Evolutionary conservation across 2,888 invertebrate species (phyloP), one percentile per base, ranked within the genome.

Genomic region (Omphaloscelis lunosa): DNA sequence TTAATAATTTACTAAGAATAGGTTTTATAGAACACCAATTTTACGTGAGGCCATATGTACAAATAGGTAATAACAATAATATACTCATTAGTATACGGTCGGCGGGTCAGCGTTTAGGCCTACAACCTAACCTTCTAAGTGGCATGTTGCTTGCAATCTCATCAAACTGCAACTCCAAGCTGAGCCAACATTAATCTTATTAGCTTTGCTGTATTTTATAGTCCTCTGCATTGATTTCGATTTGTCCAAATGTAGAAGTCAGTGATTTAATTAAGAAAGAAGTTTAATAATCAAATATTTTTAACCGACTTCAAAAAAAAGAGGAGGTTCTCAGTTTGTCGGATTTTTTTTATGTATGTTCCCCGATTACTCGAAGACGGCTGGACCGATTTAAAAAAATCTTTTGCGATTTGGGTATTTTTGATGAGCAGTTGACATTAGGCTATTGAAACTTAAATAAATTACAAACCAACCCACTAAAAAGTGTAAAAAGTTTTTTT

Each of bases 71-170:
- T 20, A 1, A 15, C 72, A 63, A 23, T 1, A 29, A 20, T 63
- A 45, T 39, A 11, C 15, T 27, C n/a, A 5, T 27, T 4, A 48
- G 29, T 15, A 20, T 17, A 3, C n/a, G n/a, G 29, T 56, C 79
- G 66, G 41, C 83, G 41, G 56, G n/a, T 34, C 66, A 58, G 45
- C 63, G 45, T 67, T 70, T 83, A 80, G 83, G 80, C 83, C 80
- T 80, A 70, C 23, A 29, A 56, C 12, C 48, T 45, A 17, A 29
- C 20, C 12, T 41, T 20, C 7, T 63, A 39, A n/a, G 17, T 34
- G 34, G 6, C 0, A 12, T 45, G 27, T 11, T 53, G 7, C n/a
- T n/a, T 34, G 51, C 23, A 12, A 23, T 48, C n/a, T 56, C 27
- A 27, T 29, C 9, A 12, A 48, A 39, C 15, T 62, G 20, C 23